Base-by-base conservation (phyloP, 2,888 invertebrate species). In the Eulithis prunata region DNA sequence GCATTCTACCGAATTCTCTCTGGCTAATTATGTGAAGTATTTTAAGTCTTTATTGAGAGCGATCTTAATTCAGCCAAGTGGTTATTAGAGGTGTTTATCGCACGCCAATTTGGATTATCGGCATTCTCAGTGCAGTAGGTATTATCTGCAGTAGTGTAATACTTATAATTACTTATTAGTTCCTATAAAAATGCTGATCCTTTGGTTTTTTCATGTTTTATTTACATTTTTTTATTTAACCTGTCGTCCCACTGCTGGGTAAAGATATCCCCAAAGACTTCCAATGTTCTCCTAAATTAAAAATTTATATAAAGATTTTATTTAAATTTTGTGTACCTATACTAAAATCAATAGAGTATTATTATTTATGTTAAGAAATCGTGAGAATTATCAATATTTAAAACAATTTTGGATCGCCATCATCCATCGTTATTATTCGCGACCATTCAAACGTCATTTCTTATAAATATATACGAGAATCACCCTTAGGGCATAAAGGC, bases 21-120 rank as follows among this genome's bases (percentile, higher is more conserved):
- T 73, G 72, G 83, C 90, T 91, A 91, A 91, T 90, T 89, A 88
- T 79, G 83, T 21, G 79, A 81, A 82, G 85, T 78, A 88, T 88
- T 87, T 88, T 83, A 86, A 78, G 84, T 84, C 82, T 88, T 88
- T 87, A 88, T 86, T 85, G 80, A 69, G 63, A 71, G 77, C 81
- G 81, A 82, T 84, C 82, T 86, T 84, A 80, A 83, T 85, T 84
- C 78, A 72, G 59, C 71, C 82, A 83, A 83, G 77, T 80, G 79
- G 75, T 71, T 75, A 75, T 78, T 81, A 79, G 77, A 75, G 71
- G 55, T 66, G 68, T 68, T 71, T 69, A 72, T 71, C 64, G 59
- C 63, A 61, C 75, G 71, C 72, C 73, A 81, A 78, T 78, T 78
- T 73, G 73, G 71, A 81, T 82, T 78, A 79, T 79, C 70, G 71